Evolutionary conservation across 2,888 invertebrate genomes (phyloP).

Genomic region (Laothoe populi): DNA sequence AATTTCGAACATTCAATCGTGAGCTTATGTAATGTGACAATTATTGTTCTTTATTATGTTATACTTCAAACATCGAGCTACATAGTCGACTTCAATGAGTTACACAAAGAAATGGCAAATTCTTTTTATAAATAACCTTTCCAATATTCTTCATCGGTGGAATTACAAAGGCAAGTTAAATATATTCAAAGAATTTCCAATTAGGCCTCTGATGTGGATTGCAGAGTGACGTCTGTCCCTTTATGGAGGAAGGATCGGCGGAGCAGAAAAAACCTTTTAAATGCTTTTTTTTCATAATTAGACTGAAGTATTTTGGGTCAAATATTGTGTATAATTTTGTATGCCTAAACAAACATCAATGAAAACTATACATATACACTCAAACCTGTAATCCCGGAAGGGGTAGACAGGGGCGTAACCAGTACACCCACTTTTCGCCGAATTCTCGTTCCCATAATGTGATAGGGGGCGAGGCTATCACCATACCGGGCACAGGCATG

Average conservation of each 20-base stretch:
- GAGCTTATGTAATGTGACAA: too few species aligned
- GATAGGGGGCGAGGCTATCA: too few species aligned
- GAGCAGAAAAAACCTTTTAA: slow-evolving; percentile 7
- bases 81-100: background rate
- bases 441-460: too few species aligned
- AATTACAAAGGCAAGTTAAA: slow-evolving; percentile 28
- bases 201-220: slow-evolving; percentile 36
- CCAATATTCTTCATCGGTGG: slow-evolving; percentile 13
- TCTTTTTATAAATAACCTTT: slow-evolving; percentile 12
- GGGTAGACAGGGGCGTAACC: too few species aligned
- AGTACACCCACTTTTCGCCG: too few species aligned
- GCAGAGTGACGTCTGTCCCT: slow-evolving; percentile 16
- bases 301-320: background rate
- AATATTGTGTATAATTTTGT: too few species aligned
- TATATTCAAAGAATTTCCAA: slow-evolving; percentile 42
- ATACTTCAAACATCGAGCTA: background rate
- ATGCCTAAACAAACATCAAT: too few species aligned
- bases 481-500: too few species aligned
- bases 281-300: slow-evolving; percentile 9
- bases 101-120: background rate
- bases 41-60: background rate
- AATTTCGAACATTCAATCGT: too few species aligned
- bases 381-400: too few species aligned
- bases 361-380: too few species aligned
- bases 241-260: background rate